Conservation (phyloP, 2,888 invertebrate genomes). For the Didymodactylos carnosus region DNA sequence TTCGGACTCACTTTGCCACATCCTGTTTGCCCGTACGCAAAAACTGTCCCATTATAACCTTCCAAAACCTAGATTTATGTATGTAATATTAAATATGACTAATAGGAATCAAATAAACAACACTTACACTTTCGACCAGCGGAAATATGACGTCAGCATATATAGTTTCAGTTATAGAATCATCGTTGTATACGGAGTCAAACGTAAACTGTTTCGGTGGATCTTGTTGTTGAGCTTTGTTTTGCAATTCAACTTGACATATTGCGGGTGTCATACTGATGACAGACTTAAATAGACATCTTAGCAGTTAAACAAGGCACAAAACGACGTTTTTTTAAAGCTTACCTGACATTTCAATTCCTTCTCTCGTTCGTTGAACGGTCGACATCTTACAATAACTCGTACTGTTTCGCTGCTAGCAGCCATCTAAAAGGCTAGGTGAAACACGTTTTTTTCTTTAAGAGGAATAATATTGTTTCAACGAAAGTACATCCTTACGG, state of each 20-base stretch:
- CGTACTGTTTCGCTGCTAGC: conserved; percentile 46
- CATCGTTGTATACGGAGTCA: conserved; percentile 59
- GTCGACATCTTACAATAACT: conserved; percentile 65
- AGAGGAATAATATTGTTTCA: no score
- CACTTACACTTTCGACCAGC: conserved; percentile 48
- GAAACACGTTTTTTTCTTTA: no score
- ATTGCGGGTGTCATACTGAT: neutral
- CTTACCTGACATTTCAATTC: conserved; percentile 45
- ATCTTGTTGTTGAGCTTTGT: conserved; percentile 43
- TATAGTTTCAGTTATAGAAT: conserved; percentile 59
- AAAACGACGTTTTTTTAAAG: no score
- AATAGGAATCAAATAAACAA: neutral
- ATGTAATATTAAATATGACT: neutral
- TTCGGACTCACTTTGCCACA: neutral
- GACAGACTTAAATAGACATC: neutral
- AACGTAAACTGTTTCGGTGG: conserved; percentile 54
- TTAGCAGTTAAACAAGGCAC: neutral
- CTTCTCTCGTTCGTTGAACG: conserved; percentile 57
- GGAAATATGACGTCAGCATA: conserved; percentile 70
- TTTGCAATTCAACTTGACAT: conserved; percentile 25
- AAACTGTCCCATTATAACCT: conserved; percentile 76
- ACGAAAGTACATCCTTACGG: no score
- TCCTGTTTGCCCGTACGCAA: conserved; percentile 77
- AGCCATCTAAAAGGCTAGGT: no score
- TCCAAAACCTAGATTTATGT: conserved; percentile 48